Percentiles rank a stretch among this genome's conserved stretches.
These are phyloP conservation scores for Adineta ricciae DNA, from an alignment of 2,888 invertebrate species.

Conservation along the genomic window DNA sequence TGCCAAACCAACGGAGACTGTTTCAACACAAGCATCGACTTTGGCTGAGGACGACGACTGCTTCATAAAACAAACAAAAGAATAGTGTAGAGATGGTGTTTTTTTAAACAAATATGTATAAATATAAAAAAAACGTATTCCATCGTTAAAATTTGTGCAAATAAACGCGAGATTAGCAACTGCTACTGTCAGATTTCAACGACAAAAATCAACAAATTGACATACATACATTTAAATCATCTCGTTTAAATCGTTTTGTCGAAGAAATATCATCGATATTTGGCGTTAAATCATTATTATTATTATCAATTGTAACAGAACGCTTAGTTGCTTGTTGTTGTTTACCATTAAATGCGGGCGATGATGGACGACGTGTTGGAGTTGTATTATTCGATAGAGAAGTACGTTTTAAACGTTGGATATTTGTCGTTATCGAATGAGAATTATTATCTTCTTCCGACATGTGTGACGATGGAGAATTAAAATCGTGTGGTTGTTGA, in stretches of 20 bases:
- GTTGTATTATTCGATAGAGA: not conserved
- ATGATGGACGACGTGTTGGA: not conserved
- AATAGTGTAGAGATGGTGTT: not conserved
- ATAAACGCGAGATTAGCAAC: not conserved
- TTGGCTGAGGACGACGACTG: not conserved
- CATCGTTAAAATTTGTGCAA: not conserved
- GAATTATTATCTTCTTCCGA: not conserved
- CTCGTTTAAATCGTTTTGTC: not conserved
- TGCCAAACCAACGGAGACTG: conserved; percentile 1
- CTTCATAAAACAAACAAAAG: not conserved
- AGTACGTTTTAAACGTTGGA: not conserved
- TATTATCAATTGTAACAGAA: not conserved
- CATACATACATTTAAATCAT: not conserved
- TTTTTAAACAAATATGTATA: not conserved
- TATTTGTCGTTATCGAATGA: not conserved
- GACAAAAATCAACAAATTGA: not conserved
- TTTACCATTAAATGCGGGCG: conserved; percentile 7
- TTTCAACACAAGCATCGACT: conserved; percentile 15
- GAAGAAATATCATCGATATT: not conserved
- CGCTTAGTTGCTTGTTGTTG: not conserved
- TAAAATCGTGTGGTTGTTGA: not conserved
- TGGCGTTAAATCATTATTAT: not conserved
- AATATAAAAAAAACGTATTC: not conserved
- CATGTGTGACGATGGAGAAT: not conserved
- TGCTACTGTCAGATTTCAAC: not conserved